These are phyloP conservation scores for Halcyon malimbica DNA, from an alignment of 2,113 vertebrate genomes.

Conservation along the genomic window DNA sequence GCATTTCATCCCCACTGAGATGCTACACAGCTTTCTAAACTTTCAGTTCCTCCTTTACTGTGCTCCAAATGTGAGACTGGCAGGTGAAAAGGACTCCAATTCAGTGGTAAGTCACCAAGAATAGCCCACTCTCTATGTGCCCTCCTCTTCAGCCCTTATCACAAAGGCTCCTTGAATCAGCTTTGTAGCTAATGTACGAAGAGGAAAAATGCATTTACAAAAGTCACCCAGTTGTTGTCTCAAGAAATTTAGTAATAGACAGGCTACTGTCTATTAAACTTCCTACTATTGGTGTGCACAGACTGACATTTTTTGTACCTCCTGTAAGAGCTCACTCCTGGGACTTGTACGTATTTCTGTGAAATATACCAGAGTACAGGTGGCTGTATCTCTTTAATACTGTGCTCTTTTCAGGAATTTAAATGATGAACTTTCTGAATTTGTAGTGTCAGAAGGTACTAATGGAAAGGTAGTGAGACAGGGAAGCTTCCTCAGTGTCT, in stretches of 20 bases:
- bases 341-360: accelerated
- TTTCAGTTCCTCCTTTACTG: background rate
- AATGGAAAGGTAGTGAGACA: background rate
- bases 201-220: accelerated
- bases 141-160: background rate
- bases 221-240: background rate
- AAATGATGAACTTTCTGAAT: background rate
- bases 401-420: background rate
- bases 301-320: background rate
- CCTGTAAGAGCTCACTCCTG: background rate
- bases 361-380: background rate
- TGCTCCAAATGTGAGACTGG: background rate
- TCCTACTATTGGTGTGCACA: background rate
- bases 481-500: background rate
- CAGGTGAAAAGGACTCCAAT: background rate
- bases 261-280: background rate
- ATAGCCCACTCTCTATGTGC: accelerated
- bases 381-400: background rate
- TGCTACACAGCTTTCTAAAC: background rate
- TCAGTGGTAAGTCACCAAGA: background rate
- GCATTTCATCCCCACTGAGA: background rate
- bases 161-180: background rate
- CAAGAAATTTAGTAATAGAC: background rate
- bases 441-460: background rate
- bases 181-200: background rate